phyloP scores from a whole-genome alignment of 1,140 invertebrate genomes.

The Luehdorfia chinensis region DNA sequence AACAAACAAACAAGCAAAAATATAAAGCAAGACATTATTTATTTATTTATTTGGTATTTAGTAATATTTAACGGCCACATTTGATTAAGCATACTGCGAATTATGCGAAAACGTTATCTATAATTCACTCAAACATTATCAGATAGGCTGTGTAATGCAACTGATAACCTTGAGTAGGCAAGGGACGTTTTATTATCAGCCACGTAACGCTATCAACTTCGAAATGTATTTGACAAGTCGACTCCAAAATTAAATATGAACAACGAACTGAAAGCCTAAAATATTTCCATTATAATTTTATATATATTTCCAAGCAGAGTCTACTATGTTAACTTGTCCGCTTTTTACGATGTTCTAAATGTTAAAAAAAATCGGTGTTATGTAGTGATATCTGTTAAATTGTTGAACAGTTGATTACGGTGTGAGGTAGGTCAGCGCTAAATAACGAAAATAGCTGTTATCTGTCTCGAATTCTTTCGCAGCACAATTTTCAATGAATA shows the following conservation, averaged over 20 bases:
- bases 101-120: constrained; percentile 14
- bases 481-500: too few relatives aligned
- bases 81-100: not conserved
- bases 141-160: constrained; percentile 42
- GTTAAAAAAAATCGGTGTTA: not conserved
- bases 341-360: not conserved
- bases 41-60: too few relatives aligned
- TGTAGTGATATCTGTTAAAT: not conserved
- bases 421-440: constrained; percentile 37
- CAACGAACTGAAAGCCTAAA: too few relatives aligned
- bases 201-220: not conserved
- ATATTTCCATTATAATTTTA: too few relatives aligned
- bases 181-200: constrained; percentile 24
- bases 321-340: not conserved
- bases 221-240: not conserved
- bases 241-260: constrained; percentile 5
- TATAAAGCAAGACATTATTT: too few relatives aligned
- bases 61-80: not conserved
- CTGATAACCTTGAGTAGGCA: constrained; percentile 42
- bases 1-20: too few relatives aligned
- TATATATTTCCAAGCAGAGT: too few relatives aligned
- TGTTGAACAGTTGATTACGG: constrained; percentile 23
- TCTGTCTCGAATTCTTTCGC: too few relatives aligned
- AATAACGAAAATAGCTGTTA: constrained; percentile 21
- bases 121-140: constrained; percentile 29